phyloP scores from a whole-genome alignment of 2,888 invertebrate genomes.

The Scelioninae gen. 2 region DNA sequence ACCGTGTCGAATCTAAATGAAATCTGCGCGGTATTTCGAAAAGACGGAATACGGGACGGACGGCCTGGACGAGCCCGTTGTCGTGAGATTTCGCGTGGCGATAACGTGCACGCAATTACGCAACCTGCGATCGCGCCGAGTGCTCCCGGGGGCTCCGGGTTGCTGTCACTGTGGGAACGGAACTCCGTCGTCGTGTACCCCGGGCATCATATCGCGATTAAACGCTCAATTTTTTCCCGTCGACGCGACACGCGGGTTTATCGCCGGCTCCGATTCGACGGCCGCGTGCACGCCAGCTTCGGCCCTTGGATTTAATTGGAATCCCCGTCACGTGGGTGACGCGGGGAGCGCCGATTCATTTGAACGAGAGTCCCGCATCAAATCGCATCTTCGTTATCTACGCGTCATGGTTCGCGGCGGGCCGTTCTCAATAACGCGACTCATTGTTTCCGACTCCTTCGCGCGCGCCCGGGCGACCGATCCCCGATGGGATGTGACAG shows the following conservation, averaged over 20 bases:
- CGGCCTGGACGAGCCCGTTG: constrained; percentile 33
- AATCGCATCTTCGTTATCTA: constrained; percentile 43
- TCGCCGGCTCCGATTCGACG: constrained; percentile 61
- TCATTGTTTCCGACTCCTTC: constrained; percentile 47
- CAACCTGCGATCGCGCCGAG: constrained; percentile 46
- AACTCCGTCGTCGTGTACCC: constrained; percentile 52
- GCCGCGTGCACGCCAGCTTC: constrained; percentile 56
- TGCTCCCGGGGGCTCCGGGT: constrained; percentile 33
- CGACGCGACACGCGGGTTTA: constrained; percentile 63
- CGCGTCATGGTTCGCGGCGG: constrained; percentile 30
- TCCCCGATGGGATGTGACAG: constrained; percentile 39
- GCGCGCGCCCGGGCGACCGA: constrained; percentile 13
- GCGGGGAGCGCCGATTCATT: constrained; percentile 39
- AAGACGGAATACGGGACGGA: constrained; percentile 50
- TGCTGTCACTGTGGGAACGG: constrained; percentile 57
- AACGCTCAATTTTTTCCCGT: constrained; percentile 61
- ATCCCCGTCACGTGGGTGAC: constrained; percentile 57
- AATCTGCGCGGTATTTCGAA: constrained; percentile 55
- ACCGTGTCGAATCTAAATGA: constrained; percentile 57
- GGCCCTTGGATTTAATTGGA: constrained; percentile 57
- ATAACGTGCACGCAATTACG: constrained; percentile 65
- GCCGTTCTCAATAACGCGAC: constrained; percentile 41
- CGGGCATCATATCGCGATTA: constrained; percentile 65
- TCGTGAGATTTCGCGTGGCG: constrained; percentile 61
- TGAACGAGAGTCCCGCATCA: constrained; percentile 26